Evolutionary conservation across 2,113 vertebrate species (phyloP), one percentile per base, ranked within the genome.

Genomic region (Setophaga kirtlandii): DNA sequence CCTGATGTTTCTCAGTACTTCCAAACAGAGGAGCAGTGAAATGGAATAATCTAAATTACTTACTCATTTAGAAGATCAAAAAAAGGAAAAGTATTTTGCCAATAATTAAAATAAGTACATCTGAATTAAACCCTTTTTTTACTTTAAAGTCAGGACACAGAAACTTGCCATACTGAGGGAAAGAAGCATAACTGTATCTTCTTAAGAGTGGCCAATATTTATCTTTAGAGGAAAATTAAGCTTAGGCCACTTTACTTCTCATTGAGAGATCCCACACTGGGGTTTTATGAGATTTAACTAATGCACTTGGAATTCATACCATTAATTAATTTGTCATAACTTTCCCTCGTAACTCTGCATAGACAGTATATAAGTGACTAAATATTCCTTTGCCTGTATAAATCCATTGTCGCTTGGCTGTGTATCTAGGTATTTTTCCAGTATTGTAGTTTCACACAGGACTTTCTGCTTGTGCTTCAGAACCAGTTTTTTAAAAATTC

Each of bases 261-360:
- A 86, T 41, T 37, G 56, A 90, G 92, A 83, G 44, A 59, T 83
- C 56, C 31, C 22, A 49, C 60, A 49, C 39, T 81, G 64, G 89
- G 39, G 15, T 90, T 96, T 94, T 93, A 89, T 83, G 74, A 28
- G 65, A 85, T 92, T 94, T 95, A 85, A 87, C 88, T 85, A 88
- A 88, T 3, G 0, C 47, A 63, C 52, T 94, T 90, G 64, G 49
- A 83, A 90, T 95, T 93, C 76, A 64, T 77, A 65, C n/a, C 17
- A 56, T 71, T 94, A 86, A 90, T 95, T 97, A 91, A 92, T 89
- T 90, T 58, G 56, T 64, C 64, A 81, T 90, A 89, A 89, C 60
- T 90, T 95, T 75, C 30, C 47, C 41, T 89, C 0, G 3, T 83
- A 80, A 68, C 37, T 78, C 47, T 20, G 25, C 65, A n/a, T 7